These are phyloP conservation scores for Scytalopus superciliaris DNA, from an alignment of 2,113 vertebrate genomes.

Conservation along the genomic window DNA sequence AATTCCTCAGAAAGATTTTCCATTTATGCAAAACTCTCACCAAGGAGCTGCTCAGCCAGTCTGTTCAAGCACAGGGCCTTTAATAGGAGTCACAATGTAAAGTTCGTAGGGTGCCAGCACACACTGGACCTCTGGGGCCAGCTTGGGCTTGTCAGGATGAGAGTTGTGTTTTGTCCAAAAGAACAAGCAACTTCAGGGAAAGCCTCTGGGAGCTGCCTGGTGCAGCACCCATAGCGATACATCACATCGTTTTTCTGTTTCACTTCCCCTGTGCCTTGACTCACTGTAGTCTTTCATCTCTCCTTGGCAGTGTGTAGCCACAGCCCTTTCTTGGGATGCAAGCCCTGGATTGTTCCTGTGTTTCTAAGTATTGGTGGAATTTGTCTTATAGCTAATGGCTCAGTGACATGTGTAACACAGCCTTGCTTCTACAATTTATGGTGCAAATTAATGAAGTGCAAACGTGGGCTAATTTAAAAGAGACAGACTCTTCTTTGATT, in stretches of 20 bases:
- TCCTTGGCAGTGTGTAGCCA: background rate
- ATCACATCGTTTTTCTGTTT: background rate
- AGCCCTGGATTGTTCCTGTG: background rate
- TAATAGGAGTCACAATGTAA: background rate
- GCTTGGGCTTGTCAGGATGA: background rate
- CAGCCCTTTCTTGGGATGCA: background rate
- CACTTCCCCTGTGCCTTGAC: background rate
- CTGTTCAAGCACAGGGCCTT: background rate
- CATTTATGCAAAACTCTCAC: background rate
- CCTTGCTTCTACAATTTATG: background rate
- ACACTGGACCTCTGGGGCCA: background rate
- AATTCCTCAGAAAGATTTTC: background rate
- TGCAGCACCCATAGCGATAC: background rate
- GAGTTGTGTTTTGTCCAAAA: background rate
- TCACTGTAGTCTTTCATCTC: background rate
- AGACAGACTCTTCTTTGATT: background rate
- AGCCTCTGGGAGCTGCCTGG: background rate
- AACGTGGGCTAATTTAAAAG: background rate
- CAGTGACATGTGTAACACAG: background rate
- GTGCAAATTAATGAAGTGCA: background rate
- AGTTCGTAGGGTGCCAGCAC: background rate
- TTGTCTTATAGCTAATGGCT: background rate
- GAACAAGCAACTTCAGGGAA: background rate
- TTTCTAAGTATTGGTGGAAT: background rate
- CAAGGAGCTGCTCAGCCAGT: background rate